A percentile compares a stretch with the other conserved stretches of the same genome.
Evolutionary conservation across 2,113 vertebrate genomes (phyloP).

Genomic region (Rhagologus leucostigma): DNA sequence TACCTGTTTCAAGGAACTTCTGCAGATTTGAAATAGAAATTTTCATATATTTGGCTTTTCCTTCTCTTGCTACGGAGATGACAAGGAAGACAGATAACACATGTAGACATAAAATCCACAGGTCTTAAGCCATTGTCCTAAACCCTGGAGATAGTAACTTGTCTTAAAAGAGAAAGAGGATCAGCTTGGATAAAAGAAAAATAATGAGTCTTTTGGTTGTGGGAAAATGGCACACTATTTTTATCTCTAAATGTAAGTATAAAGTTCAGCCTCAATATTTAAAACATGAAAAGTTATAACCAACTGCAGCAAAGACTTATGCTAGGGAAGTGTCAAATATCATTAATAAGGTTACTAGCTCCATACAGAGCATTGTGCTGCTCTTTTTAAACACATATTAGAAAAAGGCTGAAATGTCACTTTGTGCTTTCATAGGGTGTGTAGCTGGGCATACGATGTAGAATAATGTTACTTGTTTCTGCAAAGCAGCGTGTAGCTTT

Average conservation of each 20-base stretch:
- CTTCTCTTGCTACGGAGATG: not conserved
- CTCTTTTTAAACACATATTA: not conserved
- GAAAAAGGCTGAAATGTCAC: not conserved
- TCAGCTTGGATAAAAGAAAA: not conserved
- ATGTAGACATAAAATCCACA: not conserved
- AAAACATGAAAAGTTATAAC: not conserved
- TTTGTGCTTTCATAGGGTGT: not conserved
- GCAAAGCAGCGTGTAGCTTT: not conserved
- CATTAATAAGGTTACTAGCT: not conserved
- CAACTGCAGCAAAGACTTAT: not conserved
- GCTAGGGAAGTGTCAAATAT: not conserved
- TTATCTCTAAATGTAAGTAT: not conserved
- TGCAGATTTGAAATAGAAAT: not conserved
- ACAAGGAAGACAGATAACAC: not conserved
- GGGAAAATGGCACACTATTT: not conserved
- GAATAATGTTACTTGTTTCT: not conserved
- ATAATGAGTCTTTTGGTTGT: not conserved
- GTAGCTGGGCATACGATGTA: not conserved
- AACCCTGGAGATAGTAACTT: not conserved
- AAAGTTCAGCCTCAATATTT: not conserved
- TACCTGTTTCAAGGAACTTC: not conserved
- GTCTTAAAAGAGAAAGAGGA: not conserved
- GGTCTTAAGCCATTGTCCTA: not conserved
- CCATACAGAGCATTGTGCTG: not conserved
- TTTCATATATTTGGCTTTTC: not conserved